These are phyloP conservation scores for Raphicerus campestris DNA, from an alignment of 2,113 vertebrate genomes.

Conservation along the genomic window DNA sequence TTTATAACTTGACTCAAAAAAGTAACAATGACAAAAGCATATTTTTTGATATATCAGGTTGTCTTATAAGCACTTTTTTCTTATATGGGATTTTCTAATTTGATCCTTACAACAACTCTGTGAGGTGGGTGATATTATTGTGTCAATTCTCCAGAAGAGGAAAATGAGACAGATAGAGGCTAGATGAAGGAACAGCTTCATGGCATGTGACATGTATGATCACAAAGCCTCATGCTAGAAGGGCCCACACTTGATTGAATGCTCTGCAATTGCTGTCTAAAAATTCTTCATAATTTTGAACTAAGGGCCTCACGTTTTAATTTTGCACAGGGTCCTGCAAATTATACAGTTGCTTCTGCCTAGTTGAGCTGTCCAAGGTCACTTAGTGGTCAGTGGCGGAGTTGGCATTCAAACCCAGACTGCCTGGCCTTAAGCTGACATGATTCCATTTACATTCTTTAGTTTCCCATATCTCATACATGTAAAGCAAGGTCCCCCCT, in stretches of 20 bases:
- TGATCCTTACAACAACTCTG: neutral
- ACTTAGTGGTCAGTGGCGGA: fast-evolving
- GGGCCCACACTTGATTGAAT: neutral
- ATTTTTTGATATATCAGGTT: neutral
- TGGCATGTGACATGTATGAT: neutral
- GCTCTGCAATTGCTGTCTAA: neutral
- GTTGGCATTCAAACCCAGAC: neutral
- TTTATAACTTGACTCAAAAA: neutral
- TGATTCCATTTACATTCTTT: neutral
- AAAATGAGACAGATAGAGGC: neutral
- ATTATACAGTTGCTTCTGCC: neutral
- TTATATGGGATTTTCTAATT: neutral
- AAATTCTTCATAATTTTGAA: neutral
- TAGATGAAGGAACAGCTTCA: neutral
- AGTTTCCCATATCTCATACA: neutral
- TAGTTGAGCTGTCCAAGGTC: neutral
- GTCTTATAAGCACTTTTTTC: neutral
- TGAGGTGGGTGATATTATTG: neutral
- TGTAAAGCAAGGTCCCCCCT: neutral
- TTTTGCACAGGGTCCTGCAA: neutral
- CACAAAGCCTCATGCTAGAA: neutral
- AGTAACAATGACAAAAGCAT: neutral
- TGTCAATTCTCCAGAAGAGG: neutral
- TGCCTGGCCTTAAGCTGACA: neutral
- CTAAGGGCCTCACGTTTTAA: neutral